Evolutionary conservation across 1,140 invertebrate genomes (phyloP), one percentile per base, ranked within the genome.

Genomic region (Lepidurus packardi): DNA sequence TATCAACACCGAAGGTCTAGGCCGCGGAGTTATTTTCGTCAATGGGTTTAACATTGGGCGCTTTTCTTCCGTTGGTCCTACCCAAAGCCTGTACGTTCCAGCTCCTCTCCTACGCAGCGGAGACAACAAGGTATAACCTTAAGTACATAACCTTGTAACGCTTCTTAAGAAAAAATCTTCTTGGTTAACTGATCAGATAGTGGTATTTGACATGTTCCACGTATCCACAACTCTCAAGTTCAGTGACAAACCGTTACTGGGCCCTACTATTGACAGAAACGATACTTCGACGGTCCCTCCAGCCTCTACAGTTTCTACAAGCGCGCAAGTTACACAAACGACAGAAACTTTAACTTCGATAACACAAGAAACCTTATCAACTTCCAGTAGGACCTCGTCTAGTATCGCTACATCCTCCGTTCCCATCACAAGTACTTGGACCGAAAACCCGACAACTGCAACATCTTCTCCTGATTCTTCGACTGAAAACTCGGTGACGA

Each of bases 41-140:
- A 89, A 89, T 82, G 86, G 85, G 6, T 85, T 86, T 80, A 87
- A 88, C 81, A 77, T 89, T n/a, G 88, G 88, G 13, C 82, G 88
- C 21, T 89, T 87, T 81, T 87, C 86, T 85, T 78, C 80, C 9
- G 81, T 82, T 10, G 88, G 88, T 1, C 88, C 88, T 3, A 84
- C 85, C 76, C 79, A 82, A 76, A 87, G 86, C 41, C 82, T 89
- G 0, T 89, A 87, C 81, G 79, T 88, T 24, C 87, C 87, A 25
- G 86, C 81, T 9, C 84, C 86, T 5, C 80, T 86, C 13, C 81
- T 88, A 0, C 82, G 82, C 47, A 25, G 78, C 8, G 87, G 86
- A 10, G 78, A 80, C 8, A 88, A 88, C 82, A 79, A 84, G 82
- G 86, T 87, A 78, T 77, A 74, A 77, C 45, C 53, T 43, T 11